A percentile compares a stretch with the other conserved stretches of the same genome.
Conservation (phyloP, 2,888 invertebrate species). For the Limulus polyphemus region DNA sequence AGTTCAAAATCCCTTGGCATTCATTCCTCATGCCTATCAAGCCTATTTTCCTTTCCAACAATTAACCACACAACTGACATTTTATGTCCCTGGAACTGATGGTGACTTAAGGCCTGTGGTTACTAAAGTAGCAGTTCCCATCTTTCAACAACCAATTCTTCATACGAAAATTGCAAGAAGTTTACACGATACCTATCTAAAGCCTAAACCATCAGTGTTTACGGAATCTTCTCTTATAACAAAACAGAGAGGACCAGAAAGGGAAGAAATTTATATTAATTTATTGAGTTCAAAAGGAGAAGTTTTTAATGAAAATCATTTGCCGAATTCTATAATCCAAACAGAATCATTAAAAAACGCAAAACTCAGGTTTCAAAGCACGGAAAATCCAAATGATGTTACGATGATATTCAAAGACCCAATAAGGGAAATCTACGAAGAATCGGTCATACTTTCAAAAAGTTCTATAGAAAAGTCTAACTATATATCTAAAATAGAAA, state of each 20-base stretch:
- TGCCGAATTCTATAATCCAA: slow-evolving; percentile 6
- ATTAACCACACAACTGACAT: slow-evolving; percentile 26
- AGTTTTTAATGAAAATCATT: slow-evolving; percentile 19
- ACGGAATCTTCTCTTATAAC: background rate
- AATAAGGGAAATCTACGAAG: slow-evolving; percentile 23
- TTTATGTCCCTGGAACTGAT: slow-evolving; percentile 27
- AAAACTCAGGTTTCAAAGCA: slow-evolving; percentile 12
- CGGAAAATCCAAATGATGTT: background rate
- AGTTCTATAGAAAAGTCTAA: no score
- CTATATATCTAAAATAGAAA: slow-evolving; percentile 13
- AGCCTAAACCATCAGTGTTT: background rate
- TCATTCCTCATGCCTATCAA: slow-evolving; percentile 14
- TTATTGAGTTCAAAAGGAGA: slow-evolving; percentile 20
- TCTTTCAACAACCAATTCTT: slow-evolving; percentile 18
- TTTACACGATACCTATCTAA: background rate
- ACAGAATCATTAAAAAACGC: slow-evolving; percentile 17
- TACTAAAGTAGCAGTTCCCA: slow-evolving; percentile 26
- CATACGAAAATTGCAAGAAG: slow-evolving; percentile 23
- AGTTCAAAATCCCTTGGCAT: slow-evolving; percentile 15
- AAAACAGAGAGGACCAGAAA: slow-evolving; percentile 4
- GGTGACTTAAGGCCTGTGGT: slow-evolving; percentile 28
- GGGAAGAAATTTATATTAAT: slow-evolving; percentile 18
- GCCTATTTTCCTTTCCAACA: slow-evolving; percentile 20
- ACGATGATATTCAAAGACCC: slow-evolving; percentile 27
- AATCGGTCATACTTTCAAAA: no score